Evolutionary conservation across 2,113 vertebrate species (phyloP).

Genomic region (Etheostoma spectabile): DNA sequence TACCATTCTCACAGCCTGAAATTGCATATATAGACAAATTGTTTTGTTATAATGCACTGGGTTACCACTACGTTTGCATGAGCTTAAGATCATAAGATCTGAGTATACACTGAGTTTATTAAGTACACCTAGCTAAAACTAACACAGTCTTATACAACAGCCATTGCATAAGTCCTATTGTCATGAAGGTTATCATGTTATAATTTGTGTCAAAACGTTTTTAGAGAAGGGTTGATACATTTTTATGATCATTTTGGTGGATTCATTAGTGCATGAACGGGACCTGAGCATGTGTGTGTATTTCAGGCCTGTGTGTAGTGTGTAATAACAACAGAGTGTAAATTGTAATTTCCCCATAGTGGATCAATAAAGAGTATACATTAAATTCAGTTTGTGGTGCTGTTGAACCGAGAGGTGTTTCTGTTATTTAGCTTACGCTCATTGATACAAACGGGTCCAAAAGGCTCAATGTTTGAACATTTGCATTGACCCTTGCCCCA

Average conservation of each 20-base stretch:
- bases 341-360: too few species aligned
- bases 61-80: not conserved
- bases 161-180: not conserved
- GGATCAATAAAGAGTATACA: too few species aligned
- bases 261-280: too few species aligned
- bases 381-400: not conserved
- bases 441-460: not conserved
- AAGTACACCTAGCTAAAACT: not conserved
- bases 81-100: not conserved
- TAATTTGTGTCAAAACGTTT: not conserved
- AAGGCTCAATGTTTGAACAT: not conserved
- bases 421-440: not conserved
- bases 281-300: too few species aligned
- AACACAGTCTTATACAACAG: not conserved
- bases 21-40: not conserved
- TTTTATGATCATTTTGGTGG: not conserved
- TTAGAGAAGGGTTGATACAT: not conserved
- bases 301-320: too few species aligned
- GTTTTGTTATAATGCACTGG: not conserved
- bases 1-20: constrained; percentile 75
- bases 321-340: too few species aligned
- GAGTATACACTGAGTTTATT: not conserved
- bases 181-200: not conserved
- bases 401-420: not conserved
- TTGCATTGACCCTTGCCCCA: not conserved